Evolutionary conservation across 2,888 invertebrate species (phyloP), one percentile per base, ranked within the genome.

Genomic region (Plagodis dolabraria): DNA sequence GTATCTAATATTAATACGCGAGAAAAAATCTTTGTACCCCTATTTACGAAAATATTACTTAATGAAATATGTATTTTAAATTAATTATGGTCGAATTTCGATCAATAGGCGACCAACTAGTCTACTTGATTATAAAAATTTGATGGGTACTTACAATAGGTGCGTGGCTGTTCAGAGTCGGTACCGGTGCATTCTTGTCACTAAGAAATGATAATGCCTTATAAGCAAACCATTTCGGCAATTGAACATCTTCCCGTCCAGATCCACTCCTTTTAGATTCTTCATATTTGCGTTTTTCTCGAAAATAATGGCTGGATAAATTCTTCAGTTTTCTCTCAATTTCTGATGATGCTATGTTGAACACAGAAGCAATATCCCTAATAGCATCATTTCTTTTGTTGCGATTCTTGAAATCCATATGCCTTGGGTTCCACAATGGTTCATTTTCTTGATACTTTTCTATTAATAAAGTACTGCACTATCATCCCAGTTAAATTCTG

Each of bases 381-480:
- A n/a, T n/a, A n/a, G n/a, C n/a, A 60, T 67, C 60, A 65, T 67
- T 70, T 68, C 66, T 66, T 68, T 69, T 67, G 65, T 64, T 67
- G 58, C 62, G 64, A 69, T 67, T 70, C 61, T 67, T 67, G 57
- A 65, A 70, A 63, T 70, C 67, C 57, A 50, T 63, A 66, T 69
- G 52, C 57, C 60, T 70, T 64, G 69, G 64, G 58, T 66, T 66
- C 69, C 69, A 70, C 58, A 66, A 64, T 64, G 36, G 57, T 66
- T 68, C 65, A 64, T 65, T 65, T 70, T 69, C 66, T 60, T 71
- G 69, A 69, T 64, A 68, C 65, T 69, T 69, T 71, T 69, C 69
- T 64, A 71, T 71, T 66, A 69, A n/a, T n/a, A n/a, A n/a, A n/a
- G n/a, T n/a, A n/a, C n/a, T n/a, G n/a, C n/a, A n/a, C n/a, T n/a